Evolutionary conservation across 2,888 invertebrate species (phyloP), one percentile per base, ranked within the genome.

Genomic region (Cistogaster globosa): DNA sequence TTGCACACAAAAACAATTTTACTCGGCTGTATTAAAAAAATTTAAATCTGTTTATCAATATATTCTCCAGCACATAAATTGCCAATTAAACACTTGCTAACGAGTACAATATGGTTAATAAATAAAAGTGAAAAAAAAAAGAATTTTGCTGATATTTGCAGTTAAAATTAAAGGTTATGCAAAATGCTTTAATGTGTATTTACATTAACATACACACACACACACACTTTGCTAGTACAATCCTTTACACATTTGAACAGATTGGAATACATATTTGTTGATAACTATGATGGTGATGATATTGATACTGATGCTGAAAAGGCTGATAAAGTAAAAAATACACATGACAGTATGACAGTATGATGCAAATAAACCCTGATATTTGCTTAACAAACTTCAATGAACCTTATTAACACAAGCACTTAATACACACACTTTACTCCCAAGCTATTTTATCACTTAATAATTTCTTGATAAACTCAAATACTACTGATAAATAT

Each of bases 61-160:
- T 32, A 60, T 12, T 51, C 8, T 11, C 36, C n/a, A 14, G 18
- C 36, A 22, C 48, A 6, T 26, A 63, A 18, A 14, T 8, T 18
- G 42, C n/a, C 45, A 53, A 53, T 38, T 55, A 71, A 57, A 48
- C 53, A 53, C 42, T 51, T 45, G 18, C 63, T 51, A 22, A 12
- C 20, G 18, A 18, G 18, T 20, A 32, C 55, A 75, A 75, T 55
- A 55, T 45, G 42, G 18, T 65, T 6, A 1, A 9, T 7, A 42
- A 12, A 42, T 3, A 42, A 42, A 55, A 38, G 55, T 11, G 0
- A 42, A 51, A 63, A 57, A 12, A 26, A 68, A 22, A 36, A 48
- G 16, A 65, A 45, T 16, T 32, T 20, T 71, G 74, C 69, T 79
- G 69, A 79, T 75, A 74, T 82, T 71, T 82, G 78, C 78, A 79